A percentile compares a stretch with the other conserved stretches of the same genome.
Conservation (phyloP, 2,797 vertebrate genomes). For the Lagothrix lagotricha region DNA sequence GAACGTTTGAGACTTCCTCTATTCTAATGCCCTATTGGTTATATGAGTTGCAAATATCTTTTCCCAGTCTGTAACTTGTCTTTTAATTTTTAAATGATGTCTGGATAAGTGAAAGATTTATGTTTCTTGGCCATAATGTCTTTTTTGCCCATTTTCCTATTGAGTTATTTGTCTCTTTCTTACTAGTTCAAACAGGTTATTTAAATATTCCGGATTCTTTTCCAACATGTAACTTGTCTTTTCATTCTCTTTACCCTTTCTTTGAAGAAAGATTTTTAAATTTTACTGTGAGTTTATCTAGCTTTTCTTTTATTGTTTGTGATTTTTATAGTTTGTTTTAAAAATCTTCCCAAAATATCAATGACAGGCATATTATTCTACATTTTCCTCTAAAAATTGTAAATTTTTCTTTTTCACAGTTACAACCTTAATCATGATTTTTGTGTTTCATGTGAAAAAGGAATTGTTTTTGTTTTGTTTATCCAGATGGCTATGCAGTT, state of each 20-base stretch:
- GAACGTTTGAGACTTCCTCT: not conserved
- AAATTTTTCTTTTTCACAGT: not conserved
- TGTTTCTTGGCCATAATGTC: not conserved
- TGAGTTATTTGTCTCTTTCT: not conserved
- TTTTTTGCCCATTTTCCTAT: not conserved
- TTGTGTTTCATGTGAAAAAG: not conserved
- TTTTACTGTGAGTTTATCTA: not conserved
- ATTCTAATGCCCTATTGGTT: not conserved
- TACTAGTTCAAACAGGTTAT: not conserved
- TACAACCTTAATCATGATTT: not conserved
- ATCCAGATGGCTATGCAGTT: not conserved
- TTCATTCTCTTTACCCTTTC: not conserved
- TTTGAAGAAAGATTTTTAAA: not conserved
- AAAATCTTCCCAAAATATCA: not conserved
- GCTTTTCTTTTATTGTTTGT: not conserved
- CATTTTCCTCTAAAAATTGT: not conserved
- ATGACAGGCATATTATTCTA: not conserved
- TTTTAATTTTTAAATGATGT: not conserved
- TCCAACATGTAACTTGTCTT: not conserved
- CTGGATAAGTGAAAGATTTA: not conserved
- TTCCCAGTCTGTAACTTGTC: not conserved
- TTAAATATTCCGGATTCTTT: not conserved
- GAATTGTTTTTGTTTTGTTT: not conserved
- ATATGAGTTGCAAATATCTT: not conserved
- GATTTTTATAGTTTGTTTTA: not conserved